Evolutionary conservation across 2,888 invertebrate species (phyloP).

Genomic region (Stenodema calcarata): DNA sequence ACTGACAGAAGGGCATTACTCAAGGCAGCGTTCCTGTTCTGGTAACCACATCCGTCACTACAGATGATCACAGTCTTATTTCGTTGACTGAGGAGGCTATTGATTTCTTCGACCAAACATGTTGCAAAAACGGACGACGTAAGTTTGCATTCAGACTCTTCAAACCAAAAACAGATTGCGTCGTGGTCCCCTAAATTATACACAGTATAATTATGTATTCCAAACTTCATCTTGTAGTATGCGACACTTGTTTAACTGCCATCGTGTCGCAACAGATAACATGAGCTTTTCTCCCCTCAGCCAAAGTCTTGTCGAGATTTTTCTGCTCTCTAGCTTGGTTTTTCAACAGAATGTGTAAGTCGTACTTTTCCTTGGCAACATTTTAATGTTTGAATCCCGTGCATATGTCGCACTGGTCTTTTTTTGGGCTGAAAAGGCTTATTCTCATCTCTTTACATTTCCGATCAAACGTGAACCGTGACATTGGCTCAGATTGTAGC

Average conservation of each 20-base stretch:
- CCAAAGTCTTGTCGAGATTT: constrained; percentile 18
- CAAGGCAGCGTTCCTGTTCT: constrained; percentile 7
- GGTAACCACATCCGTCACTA: constrained; percentile 17
- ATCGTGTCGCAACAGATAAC: constrained; percentile 33
- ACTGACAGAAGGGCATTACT: constrained; percentile 21
- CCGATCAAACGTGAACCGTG: background rate
- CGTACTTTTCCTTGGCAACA: constrained; percentile 21
- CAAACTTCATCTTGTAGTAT: constrained; percentile 1
- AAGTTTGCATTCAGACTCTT: background rate
- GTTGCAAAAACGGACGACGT: constrained; percentile 5
- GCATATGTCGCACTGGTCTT: constrained; percentile 46
- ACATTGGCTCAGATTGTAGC: background rate
- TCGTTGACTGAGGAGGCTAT: background rate
- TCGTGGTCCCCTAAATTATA: constrained; percentile 20
- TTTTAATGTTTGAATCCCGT: constrained; percentile 31
- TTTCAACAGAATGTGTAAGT: constrained; percentile 10
- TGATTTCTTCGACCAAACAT: background rate
- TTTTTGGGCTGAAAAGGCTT: background rate
- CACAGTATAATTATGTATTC: constrained; percentile 16
- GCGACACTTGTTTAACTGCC: constrained; percentile 7
- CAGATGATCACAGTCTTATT: background rate
- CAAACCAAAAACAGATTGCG: constrained; percentile 33
- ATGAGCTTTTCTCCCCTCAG: background rate
- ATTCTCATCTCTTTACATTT: background rate
- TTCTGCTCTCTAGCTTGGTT: constrained; percentile 30